Conservation (phyloP, 2,888 invertebrate genomes). For the Protonemura montana region DNA sequence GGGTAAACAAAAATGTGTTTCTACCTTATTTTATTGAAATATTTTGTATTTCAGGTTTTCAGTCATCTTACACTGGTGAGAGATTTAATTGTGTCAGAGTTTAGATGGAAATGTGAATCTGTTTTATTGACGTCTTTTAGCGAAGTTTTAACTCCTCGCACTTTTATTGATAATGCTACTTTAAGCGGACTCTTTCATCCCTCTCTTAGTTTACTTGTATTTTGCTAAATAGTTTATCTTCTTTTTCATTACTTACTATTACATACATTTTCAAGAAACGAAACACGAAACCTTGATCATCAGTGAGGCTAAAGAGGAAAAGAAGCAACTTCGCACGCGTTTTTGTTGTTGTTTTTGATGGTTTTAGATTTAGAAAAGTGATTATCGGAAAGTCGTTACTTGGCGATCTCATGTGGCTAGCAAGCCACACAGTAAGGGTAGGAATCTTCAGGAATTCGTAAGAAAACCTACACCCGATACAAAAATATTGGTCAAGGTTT, state of each 20-base stretch:
- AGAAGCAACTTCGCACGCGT: too few relatives aligned
- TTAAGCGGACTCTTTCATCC: not conserved
- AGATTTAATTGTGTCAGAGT: constrained; percentile 44
- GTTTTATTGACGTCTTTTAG: constrained; percentile 18
- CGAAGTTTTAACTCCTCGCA: constrained; percentile 32
- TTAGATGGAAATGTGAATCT: not conserved
- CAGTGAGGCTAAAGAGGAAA: too few relatives aligned
- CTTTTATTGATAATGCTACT: constrained; percentile 21
- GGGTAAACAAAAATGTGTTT: not conserved
- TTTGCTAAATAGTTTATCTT: not conserved
- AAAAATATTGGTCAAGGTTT: not conserved
- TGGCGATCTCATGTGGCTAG: too few relatives aligned
- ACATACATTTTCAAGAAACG: not conserved
- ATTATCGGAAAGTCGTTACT: too few relatives aligned
- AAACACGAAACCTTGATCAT: not conserved
- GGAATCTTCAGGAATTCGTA: too few relatives aligned
- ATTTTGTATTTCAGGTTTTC: constrained; percentile 52
- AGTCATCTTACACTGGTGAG: constrained; percentile 54
- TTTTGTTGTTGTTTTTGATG: too few relatives aligned
- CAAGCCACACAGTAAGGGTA: too few relatives aligned
- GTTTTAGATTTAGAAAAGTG: too few relatives aligned
- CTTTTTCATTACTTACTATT: not conserved
- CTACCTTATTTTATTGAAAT: not conserved
- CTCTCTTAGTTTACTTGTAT: not conserved
- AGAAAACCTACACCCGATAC: too few relatives aligned